These are phyloP conservation scores for Premnoplex brunnescens DNA, from an alignment of 2,797 vertebrate genomes.

Conservation along the genomic window DNA sequence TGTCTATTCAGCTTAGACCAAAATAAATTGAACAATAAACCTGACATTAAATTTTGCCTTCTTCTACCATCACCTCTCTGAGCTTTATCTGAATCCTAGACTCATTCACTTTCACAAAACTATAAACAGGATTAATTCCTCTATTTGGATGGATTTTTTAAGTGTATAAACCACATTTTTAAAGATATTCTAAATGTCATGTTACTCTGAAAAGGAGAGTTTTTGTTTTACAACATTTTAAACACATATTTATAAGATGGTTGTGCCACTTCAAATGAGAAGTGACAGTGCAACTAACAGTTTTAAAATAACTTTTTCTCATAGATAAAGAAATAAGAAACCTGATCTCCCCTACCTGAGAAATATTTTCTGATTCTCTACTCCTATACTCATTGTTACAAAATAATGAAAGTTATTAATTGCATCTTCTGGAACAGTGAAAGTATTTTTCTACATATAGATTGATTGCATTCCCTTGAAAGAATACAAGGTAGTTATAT, in stretches of 20 bases:
- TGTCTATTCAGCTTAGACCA: background rate
- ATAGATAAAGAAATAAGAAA: background rate
- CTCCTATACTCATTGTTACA: background rate
- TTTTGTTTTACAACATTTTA: background rate
- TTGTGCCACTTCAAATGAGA: background rate
- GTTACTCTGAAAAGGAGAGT: background rate
- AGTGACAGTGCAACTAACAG: background rate
- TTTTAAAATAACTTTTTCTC: background rate
- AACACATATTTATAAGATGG: background rate
- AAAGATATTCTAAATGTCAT: background rate
- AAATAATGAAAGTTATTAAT: background rate
- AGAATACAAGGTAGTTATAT: background rate
- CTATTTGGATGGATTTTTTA: background rate
- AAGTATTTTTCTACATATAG: background rate
- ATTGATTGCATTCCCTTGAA: background rate
- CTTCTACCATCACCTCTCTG: background rate
- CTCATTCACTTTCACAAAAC: background rate
- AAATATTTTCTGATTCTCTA: background rate
- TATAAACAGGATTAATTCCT: background rate
- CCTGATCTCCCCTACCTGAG: background rate
- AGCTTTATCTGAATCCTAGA: background rate
- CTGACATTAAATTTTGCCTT: background rate
- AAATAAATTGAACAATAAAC: background rate
- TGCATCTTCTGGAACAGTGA: background rate
- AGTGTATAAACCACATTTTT: background rate